Evolutionary conservation across 2,113 vertebrate genomes (phyloP), one percentile per base, ranked within the genome.

Genomic region (Arenaria interpres): DNA sequence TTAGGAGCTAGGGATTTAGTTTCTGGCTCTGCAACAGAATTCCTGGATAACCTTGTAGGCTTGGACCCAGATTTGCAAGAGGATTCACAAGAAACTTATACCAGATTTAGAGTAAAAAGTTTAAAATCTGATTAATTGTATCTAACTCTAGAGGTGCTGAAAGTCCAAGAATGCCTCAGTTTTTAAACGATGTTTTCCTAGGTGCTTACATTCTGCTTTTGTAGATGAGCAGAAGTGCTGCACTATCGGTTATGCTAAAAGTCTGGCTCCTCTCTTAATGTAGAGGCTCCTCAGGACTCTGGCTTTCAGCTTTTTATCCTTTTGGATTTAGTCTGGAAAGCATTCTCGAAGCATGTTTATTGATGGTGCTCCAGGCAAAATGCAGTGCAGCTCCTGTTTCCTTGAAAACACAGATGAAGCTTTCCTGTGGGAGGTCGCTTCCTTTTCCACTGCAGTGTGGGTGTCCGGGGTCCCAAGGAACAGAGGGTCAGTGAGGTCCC

Each of bases 1-100:
- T 66, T n/a, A 46, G 45, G 33, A 56, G 23, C 11, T 63, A 53
- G 33, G 39, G n/a, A 56, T 85, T 85, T 92, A 84, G 35, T 81
- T 90, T 75, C 56, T 96, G 95, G 45, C 68, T 77, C 23, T 85
- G 51, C 33, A 82, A n/a, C 32, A 51, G 80, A 91, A 81, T 94
- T 93, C 73, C 56, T 85, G 39, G 51, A 57, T 84, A 81, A 63
- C 10, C 28, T 59, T n/a, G 9, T 57, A 17, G 50, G n/a, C 50
- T 83, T 66, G 35, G n/a, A 78, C n/a, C 14, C 2, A 43, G 15
- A 39, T 78, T 80, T 81, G 22, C 54, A 90, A 67, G 23, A 89
- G 11, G 32, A 74, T 80, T 74, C n/a, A 33, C 12, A 46, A 54
- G 10, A 84, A 71, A 81, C 12, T 81, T 72, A 0, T 11, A 53